Base-by-base conservation (phyloP, 2,113 vertebrate genomes). In the Halcyon senegalensis region DNA sequence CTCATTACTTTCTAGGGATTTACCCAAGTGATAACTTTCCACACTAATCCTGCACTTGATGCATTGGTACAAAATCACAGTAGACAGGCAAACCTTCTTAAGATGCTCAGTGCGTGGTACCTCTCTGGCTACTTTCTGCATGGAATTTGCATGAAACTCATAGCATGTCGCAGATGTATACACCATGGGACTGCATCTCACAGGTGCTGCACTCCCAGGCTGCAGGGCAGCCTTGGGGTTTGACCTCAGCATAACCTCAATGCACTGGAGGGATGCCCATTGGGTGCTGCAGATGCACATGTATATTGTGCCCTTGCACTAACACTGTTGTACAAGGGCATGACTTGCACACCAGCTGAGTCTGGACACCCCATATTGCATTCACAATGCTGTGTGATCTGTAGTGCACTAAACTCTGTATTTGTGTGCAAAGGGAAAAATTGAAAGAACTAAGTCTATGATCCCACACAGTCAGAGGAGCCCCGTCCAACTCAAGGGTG, bases 291-390 rank as follows among this genome's bases (percentile, higher is more conserved):
- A 1, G 33, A 41, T 41, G 44, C 50, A 24, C 1, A 0, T 2
- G 24, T 3, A 5, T 33, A 1, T 15, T 4, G 11, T 15, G 63
- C 73, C 53, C 14, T 68, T 46, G 35, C 46, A 24, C 25, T 8
- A 11, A 17, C 31, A 2, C n/a, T 3, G 0, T 11, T 28, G 8
- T 3, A 27, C 41, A 18, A 44, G 39, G 16, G 27, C 39, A 69
- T 0, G 0, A 5, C 31, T 14, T 3, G 0, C 8, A 14, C 5
- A 39, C 11, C 53, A 11, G 16, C 28, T 24, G 62, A n/a, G 5
- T 4, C 58, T 64, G 72, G 31, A 13, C 62, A 39, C 3, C 16
- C 16, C 13, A 2, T 1, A 0, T 2, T 28, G 11, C 7, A 28
- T 2, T 43, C 39, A 37, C 51, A 33, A 30, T 9, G 12, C 67